These are phyloP conservation scores for Lepeophtheirus salmonis DNA, from an alignment of 1,140 invertebrate species.

Conservation along the genomic window DNA sequence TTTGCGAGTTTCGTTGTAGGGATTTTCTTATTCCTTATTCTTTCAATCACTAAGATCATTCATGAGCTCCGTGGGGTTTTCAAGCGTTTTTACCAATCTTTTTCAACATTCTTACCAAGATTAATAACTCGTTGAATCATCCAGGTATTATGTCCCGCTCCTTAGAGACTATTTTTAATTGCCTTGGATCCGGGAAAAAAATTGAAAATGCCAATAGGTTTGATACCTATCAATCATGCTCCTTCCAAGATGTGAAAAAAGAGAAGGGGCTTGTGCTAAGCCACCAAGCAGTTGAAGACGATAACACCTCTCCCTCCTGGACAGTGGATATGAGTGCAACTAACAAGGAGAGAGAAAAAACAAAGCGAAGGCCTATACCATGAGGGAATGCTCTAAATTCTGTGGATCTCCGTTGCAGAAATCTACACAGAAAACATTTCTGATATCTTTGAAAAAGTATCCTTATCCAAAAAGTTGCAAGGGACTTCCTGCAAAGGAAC, in stretches of 20 bases:
- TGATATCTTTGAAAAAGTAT: constrained; percentile 45
- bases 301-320: neutral
- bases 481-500: constrained; percentile 24
- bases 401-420: constrained; percentile 78
- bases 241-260: constrained; percentile 10
- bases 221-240: constrained; percentile 15
- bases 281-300: neutral
- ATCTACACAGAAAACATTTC: constrained; percentile 82
- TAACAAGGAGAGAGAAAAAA: neutral
- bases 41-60: constrained; percentile 3
- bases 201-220: constrained; percentile 23
- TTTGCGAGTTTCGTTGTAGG: neutral
- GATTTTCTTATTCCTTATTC: neutral
- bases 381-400: constrained; percentile 27
- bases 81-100: constrained; percentile 20
- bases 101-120: constrained; percentile 21
- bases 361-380: neutral
- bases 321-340: no score
- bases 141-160: constrained; percentile 60
- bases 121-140: constrained; percentile 33
- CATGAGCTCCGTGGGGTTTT: neutral
- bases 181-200: constrained; percentile 27
- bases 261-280: constrained; percentile 13
- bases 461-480: constrained; percentile 29
- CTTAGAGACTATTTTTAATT: constrained; percentile 53